These are phyloP conservation scores for Sphaeramia orbicularis DNA, from an alignment of 2,797 vertebrate species.

Conservation along the genomic window DNA sequence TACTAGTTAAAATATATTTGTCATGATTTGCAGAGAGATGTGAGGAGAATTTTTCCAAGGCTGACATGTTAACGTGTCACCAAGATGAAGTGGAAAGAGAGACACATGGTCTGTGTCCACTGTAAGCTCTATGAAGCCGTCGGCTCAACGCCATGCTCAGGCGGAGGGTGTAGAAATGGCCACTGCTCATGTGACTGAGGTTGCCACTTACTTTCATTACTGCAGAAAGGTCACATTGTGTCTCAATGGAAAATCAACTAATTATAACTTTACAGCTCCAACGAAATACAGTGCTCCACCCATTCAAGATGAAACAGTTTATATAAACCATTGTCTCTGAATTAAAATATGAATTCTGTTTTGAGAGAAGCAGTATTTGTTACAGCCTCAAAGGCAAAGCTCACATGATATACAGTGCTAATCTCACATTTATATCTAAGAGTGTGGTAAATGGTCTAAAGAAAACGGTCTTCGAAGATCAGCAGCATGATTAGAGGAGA, in stretches of 20 bases:
- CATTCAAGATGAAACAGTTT: conserved; percentile 31
- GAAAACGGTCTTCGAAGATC: conserved; percentile 60
- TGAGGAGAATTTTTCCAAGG: conserved; percentile 24
- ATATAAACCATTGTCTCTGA: conserved; percentile 31
- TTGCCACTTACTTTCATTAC: conserved; percentile 79
- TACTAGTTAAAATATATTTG: conserved; percentile 49
- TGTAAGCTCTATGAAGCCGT: conserved; percentile 70
- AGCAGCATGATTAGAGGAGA: conserved; percentile 73
- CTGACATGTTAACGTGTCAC: conserved; percentile 33
- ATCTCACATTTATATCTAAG: conserved; percentile 4
- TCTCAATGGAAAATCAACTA: conserved; percentile 79
- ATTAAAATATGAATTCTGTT: conserved; percentile 10
- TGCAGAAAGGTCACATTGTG: conserved; percentile 83
- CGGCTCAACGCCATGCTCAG: conserved; percentile 68
- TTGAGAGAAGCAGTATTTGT: conserved; percentile 4
- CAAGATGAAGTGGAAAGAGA: conserved; percentile 62
- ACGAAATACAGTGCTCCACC: conserved; percentile 54
- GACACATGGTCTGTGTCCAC: conserved; percentile 54
- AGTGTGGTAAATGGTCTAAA: conserved; percentile 4
- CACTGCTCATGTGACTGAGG: conserved; percentile 76
- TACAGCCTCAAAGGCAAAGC: not conserved
- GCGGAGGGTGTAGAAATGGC: conserved; percentile 58
- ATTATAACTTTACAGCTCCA: conserved; percentile 81
- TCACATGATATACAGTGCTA: not conserved
- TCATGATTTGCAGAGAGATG: conserved; percentile 2